Evolutionary conservation across 1,140 invertebrate species (phyloP).

Genomic region (Bacillus rossius): DNA sequence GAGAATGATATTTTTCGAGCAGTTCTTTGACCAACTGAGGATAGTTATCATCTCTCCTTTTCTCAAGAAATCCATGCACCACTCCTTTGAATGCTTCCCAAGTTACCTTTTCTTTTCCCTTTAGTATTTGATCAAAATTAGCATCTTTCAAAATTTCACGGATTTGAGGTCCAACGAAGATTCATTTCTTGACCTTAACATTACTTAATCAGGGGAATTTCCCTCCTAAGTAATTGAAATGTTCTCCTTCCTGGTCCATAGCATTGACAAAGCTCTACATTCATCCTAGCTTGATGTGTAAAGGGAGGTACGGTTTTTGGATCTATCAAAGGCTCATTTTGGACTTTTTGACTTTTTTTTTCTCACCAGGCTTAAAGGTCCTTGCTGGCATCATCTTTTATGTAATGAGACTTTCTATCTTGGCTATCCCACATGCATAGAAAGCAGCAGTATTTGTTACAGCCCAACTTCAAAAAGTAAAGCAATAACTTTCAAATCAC

Average conservation of each 20-base stretch:
- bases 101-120: slow-evolving; percentile 20
- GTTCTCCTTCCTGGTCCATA: slow-evolving; percentile 29
- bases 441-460: slow-evolving; percentile 25
- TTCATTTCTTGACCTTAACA: slow-evolving; percentile 34
- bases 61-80: too few species aligned
- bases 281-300: slow-evolving; percentile 38
- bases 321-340: slow-evolving; percentile 16
- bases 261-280: slow-evolving; percentile 41
- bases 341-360: too few species aligned
- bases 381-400: background rate
- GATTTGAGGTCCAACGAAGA: slow-evolving; percentile 33
- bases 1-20: too few species aligned
- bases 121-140: too few species aligned
- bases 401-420: slow-evolving; percentile 19
- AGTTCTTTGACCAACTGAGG: too few species aligned
- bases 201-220: slow-evolving; percentile 33
- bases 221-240: slow-evolving; percentile 30
- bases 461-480: slow-evolving; percentile 21
- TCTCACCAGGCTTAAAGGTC: background rate
- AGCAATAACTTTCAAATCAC: slow-evolving; percentile 15
- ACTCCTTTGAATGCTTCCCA: slow-evolving; percentile 18
- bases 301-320: slow-evolving; percentile 23
- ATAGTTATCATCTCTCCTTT: too few species aligned
- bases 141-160: slow-evolving; percentile 25
- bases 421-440: slow-evolving; percentile 26